A percentile compares a stretch with the other conserved stretches of the same genome.
Evolutionary conservation across 2,888 invertebrate species (phyloP).

Genomic region (Brachypterus glaber): DNA sequence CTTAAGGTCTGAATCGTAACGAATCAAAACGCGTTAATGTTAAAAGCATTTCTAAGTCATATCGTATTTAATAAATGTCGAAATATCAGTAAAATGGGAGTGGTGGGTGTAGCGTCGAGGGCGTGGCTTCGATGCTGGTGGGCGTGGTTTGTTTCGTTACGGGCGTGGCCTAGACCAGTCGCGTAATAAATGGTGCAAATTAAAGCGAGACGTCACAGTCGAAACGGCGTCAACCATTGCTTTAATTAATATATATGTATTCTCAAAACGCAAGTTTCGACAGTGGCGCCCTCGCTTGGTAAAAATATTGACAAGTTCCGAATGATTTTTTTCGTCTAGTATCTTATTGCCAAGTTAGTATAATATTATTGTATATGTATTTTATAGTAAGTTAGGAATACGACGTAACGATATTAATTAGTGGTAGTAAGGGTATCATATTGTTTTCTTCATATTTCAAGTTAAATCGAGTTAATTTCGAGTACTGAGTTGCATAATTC

Average conservation of each 20-base stretch:
- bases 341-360: constrained; percentile 41
- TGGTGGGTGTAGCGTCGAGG: no score
- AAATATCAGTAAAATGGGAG: constrained; percentile 6
- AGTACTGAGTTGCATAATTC: no score
- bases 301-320: no score
- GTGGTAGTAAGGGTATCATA: constrained; percentile 40
- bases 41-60: constrained; percentile 23
- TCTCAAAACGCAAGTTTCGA: constrained; percentile 25
- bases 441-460: no score
- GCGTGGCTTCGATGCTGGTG: no score
- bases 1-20: constrained; percentile 31
- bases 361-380: constrained; percentile 35
- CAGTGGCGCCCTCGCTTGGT: constrained; percentile 31
- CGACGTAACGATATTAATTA: constrained; percentile 36
- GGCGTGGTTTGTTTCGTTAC: constrained; percentile 15
- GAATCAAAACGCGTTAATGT: constrained; percentile 22
- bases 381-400: constrained; percentile 7
- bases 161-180: constrained; percentile 17
- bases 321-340: constrained; percentile 40
- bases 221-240: constrained; percentile 30
- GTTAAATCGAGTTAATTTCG: no score
- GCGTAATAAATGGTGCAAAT: constrained; percentile 35
- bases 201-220: constrained; percentile 22
- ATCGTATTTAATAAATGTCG: constrained; percentile 20
- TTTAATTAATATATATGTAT: constrained; percentile 26